Evolutionary conservation across 1,140 invertebrate species (phyloP).

Genomic region (Protaetia brevitarsis): DNA sequence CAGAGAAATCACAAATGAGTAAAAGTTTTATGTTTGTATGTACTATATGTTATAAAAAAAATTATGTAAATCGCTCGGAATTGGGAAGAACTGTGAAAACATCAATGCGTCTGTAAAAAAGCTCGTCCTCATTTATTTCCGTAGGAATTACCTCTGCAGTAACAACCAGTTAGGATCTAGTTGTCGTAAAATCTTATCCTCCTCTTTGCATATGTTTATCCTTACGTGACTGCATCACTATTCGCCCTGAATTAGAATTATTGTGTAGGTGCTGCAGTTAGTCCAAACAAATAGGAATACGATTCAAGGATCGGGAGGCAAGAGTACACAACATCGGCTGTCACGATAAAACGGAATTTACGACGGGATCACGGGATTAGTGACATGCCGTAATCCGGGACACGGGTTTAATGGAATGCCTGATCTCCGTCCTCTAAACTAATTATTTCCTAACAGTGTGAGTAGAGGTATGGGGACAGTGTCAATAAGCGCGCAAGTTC

Average conservation of each 20-base stretch:
- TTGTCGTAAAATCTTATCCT: neutral
- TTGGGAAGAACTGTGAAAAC: too few species aligned
- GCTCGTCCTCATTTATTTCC: too few species aligned
- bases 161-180: too few species aligned
- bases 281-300: constrained; percentile 18
- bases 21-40: too few species aligned
- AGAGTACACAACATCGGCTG: constrained; percentile 29
- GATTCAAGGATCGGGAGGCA: constrained; percentile 26
- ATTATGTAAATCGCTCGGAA: too few species aligned
- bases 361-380: constrained; percentile 34
- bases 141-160: too few species aligned
- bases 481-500: constrained; percentile 22
- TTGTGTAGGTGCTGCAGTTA: constrained; percentile 16
- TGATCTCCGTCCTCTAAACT: constrained; percentile 31
- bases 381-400: constrained; percentile 33
- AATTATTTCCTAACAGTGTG: constrained; percentile 31
- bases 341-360: constrained; percentile 35
- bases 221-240: constrained; percentile 7
- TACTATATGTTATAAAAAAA: too few species aligned
- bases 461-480: constrained; percentile 21
- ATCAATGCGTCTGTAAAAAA: too few species aligned
- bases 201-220: neutral
- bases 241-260: neutral
- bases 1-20: too few species aligned
- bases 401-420: constrained; percentile 31